phyloP scores from a whole-genome alignment of 2,797 vertebrate species.

The Microhierax caerulescens region DNA sequence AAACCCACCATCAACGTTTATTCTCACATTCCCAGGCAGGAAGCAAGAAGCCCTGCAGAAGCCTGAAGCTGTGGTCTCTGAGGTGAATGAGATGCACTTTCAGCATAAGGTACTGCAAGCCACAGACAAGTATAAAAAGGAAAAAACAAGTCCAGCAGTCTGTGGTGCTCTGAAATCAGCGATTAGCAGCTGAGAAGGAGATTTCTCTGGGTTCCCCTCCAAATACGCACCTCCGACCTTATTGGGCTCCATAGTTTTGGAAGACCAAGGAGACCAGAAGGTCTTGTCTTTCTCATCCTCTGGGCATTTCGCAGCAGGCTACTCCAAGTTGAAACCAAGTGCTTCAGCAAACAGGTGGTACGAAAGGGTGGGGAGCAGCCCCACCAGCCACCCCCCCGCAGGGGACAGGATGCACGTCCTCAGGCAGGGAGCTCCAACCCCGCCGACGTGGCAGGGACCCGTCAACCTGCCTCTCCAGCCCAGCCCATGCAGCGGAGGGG shows the following conservation, averaged over 20 bases:
- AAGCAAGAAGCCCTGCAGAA: not conserved
- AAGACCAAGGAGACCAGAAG: not conserved
- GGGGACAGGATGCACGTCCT: not conserved
- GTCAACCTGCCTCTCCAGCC: not conserved
- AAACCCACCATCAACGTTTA: not conserved
- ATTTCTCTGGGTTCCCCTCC: not conserved
- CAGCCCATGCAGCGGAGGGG: fast-evolving
- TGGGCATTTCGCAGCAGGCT: not conserved
- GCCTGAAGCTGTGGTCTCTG: not conserved
- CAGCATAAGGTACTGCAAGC: not conserved
- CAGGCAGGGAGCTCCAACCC: not conserved
- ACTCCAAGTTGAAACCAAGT: not conserved
- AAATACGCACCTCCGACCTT: not conserved
- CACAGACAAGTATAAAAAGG: not conserved
- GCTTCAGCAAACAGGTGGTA: not conserved
- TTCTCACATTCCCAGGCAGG: not conserved
- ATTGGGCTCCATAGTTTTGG: not conserved
- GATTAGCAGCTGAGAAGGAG: not conserved
- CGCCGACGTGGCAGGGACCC: not conserved
- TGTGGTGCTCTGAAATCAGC: not conserved
- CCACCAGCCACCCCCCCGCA: fast-evolving
- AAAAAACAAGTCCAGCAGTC: not conserved
- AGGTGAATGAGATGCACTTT: not conserved
- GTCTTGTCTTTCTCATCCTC: not conserved
- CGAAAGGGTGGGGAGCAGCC: not conserved